Conservation (phyloP, 2,888 invertebrate genomes). For the Lithophane leautieri region DNA sequence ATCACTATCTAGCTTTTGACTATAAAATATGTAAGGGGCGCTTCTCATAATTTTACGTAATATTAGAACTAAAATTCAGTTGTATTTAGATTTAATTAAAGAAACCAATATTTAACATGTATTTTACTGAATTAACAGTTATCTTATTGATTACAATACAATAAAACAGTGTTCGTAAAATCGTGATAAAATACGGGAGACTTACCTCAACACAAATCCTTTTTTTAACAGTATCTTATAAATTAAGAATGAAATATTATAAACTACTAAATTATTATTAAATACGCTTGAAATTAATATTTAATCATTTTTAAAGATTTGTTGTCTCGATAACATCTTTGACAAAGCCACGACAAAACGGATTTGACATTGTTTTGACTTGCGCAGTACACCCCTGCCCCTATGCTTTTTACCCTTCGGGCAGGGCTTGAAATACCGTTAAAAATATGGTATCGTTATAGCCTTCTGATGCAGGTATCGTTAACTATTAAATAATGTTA, state of each 20-base stretch:
- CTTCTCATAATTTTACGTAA: conserved; percentile 15
- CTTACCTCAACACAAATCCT: conserved; percentile 47
- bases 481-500: no score
- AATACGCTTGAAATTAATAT: conserved; percentile 28
- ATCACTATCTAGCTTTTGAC: background rate
- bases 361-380: conserved; percentile 75
- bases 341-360: conserved; percentile 46
- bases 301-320: conserved; percentile 51
- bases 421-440: no score
- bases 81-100: background rate
- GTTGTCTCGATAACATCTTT: conserved; percentile 62
- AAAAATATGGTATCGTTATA: no score
- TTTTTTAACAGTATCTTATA: background rate
- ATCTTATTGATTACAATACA: background rate
- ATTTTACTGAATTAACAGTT: background rate
- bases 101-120: background rate
- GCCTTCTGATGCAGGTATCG: no score
- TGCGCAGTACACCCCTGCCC: conserved; percentile 75
- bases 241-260: conserved; percentile 7
- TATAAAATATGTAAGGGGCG: conserved; percentile 7
- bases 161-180: background rate
- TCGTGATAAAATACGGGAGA: background rate
- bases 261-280: conserved; percentile 11
- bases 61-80: background rate
- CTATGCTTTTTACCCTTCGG: no score